Conservation (phyloP, 2,888 invertebrate genomes). For the Malachius bipustulatus region DNA sequence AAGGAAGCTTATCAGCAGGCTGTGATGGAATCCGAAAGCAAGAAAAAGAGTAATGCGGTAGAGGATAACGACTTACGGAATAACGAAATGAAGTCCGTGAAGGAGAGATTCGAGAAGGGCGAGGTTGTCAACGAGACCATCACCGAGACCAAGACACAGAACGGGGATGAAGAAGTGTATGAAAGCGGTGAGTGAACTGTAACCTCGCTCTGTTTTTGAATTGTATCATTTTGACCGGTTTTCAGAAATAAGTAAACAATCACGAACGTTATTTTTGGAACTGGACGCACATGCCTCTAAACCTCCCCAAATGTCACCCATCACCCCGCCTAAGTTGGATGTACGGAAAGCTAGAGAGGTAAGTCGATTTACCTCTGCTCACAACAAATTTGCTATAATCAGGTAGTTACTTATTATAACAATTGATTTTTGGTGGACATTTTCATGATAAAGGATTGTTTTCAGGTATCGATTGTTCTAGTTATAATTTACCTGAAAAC, state of each 20-base stretch:
- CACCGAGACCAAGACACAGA: conserved; percentile 37
- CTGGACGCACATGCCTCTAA: conserved; percentile 65
- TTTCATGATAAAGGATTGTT: too few relatives aligned
- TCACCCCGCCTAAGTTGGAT: conserved; percentile 45
- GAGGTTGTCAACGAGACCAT: conserved; percentile 49
- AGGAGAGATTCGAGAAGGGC: conserved; percentile 73
- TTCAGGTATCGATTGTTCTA: too few relatives aligned
- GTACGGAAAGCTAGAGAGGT: conserved; percentile 47
- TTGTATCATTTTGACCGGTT: conserved; percentile 15
- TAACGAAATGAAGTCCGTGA: conserved; percentile 37
- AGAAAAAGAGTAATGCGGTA: conserved; percentile 39
- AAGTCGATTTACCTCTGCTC: conserved; percentile 23
- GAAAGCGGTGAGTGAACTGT: conserved; percentile 59
- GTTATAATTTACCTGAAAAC: too few relatives aligned
- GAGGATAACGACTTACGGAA: conserved; percentile 46
- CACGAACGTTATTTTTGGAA: conserved; percentile 74
- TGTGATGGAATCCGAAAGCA: conserved; percentile 61
- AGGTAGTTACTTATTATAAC: too few relatives aligned
- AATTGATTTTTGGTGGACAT: too few relatives aligned
- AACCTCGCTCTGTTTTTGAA: too few relatives aligned
- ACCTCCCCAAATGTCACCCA: conserved; percentile 48
- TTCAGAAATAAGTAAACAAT: conserved; percentile 74
- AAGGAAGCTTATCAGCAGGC: conserved; percentile 89
- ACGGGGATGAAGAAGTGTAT: conserved; percentile 58
- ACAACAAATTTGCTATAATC: too few relatives aligned